Base-by-base conservation (phyloP, 53 echinoderm and acorn worm genomes). In the Holothuria scabra region DNA sequence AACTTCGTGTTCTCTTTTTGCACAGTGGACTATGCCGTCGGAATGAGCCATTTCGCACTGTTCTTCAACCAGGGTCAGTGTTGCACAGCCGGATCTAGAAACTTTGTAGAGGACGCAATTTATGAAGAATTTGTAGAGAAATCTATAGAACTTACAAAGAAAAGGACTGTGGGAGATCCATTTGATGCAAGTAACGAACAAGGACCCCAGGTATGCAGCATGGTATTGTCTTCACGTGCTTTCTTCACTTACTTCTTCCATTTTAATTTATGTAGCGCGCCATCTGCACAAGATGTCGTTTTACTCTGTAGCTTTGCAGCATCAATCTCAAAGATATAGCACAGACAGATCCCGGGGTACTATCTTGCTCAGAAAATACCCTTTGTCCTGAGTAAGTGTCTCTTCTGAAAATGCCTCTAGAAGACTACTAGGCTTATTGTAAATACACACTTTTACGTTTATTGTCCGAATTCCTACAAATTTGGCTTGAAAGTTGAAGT, bases 1-100 rank as follows among this genome's bases (percentile, higher is more conserved):
- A n/a, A n/a, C 18, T 16, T 52, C 3, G 18, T 8, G 2, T 52
- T 2, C 16, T 44, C 57, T 46, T 41, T 60, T 49, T 46, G 70
- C 41, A 20, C 60, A 97, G 97, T 97, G 82, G 92, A 94, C 29
- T 60, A 83, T 46, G 97, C 97, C 3, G 92, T 97, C 4, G 93
- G 88, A 59, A 85, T 86, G 92, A 90, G 90, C 46, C 97, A 97
- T 48, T 85, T 86, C 14, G 94, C 92, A 2, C 56, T 97, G 28
- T 94, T 97, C 92, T 97, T 88, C 80, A 97, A 97, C 89, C 92
- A 90, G 94, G 97, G 97, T 19, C 89, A 97, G 61, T 87, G 88
- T 34, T 97, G 97, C 67, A 90, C 90, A 2, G 97, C 97, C 12
- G 97, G 94, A 11, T 94, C 97, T 10, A 84, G 97, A 56, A 97